Evolutionary conservation across 1,140 invertebrate genomes (phyloP).

Genomic region (Lordiphosa mommai): DNA sequence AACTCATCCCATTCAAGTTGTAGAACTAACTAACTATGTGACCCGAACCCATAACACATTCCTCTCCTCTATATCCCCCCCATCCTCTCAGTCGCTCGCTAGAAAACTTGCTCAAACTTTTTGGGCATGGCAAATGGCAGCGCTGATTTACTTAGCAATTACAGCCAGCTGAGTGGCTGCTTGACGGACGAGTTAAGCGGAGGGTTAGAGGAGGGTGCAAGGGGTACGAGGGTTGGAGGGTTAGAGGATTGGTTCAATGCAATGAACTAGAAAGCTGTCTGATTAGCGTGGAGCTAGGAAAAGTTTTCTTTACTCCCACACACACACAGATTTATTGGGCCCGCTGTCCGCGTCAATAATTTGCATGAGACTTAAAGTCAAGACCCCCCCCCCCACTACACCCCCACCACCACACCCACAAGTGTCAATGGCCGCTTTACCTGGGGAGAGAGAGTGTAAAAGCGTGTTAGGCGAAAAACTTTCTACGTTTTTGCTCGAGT

Average conservation of each 20-base stretch:
- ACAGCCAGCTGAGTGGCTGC: constrained; percentile 55
- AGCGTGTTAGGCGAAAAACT: constrained; percentile 61
- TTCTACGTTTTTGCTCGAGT: constrained; percentile 61
- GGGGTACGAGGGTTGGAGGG: constrained; percentile 15
- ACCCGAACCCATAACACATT: constrained; percentile 73
- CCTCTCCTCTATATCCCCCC: constrained; percentile 40
- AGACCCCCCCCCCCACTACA: not conserved
- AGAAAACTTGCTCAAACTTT: constrained; percentile 36
- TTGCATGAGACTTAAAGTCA: constrained; percentile 54
- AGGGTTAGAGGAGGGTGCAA: not conserved
- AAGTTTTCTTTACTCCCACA: constrained; percentile 45
- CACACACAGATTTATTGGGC: constrained; percentile 59
- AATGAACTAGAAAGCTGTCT: constrained; percentile 77
- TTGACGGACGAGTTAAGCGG: constrained; percentile 41
- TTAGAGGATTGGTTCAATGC: constrained; percentile 34
- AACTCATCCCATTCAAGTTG: constrained; percentile 26
- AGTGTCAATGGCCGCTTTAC: constrained; percentile 63
- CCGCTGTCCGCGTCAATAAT: constrained; percentile 70
- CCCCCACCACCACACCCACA: not conserved
- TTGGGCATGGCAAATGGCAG: constrained; percentile 72
- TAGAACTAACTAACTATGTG: constrained; percentile 62
- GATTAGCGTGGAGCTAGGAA: constrained; percentile 64
- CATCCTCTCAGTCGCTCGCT: not conserved
- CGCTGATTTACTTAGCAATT: constrained; percentile 75
- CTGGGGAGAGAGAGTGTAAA: constrained; percentile 55